Percentiles rank a stretch among this genome's conserved stretches.
Conservation (phyloP, 2,888 invertebrate genomes). For the Acronicta psi region DNA sequence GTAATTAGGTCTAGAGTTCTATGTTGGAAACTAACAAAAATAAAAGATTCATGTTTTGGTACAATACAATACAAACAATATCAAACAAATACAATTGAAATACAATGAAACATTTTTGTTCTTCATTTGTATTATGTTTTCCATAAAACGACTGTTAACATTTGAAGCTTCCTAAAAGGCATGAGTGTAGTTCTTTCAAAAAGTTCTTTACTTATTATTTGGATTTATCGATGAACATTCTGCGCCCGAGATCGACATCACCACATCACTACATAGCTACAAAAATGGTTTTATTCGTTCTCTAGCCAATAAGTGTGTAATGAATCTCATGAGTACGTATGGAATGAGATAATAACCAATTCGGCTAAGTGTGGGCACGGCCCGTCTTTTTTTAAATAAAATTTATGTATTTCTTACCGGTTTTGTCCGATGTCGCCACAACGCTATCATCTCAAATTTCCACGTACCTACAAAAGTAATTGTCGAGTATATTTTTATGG, state of each 20-base stretch:
- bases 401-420: constrained; percentile 84
- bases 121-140: too few species aligned
- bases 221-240: constrained; percentile 25
- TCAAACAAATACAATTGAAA: too few species aligned
- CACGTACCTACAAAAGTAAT: constrained; percentile 59
- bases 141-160: too few species aligned
- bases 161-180: too few species aligned
- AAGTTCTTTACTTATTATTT: too few species aligned
- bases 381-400: constrained; percentile 71
- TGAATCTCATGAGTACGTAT: constrained; percentile 85
- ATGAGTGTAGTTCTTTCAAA: too few species aligned
- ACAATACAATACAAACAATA: too few species aligned
- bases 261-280: constrained; percentile 71
- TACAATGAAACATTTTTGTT: too few species aligned
- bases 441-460: constrained; percentile 61
- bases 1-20: too few species aligned
- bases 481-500: constrained; percentile 56
- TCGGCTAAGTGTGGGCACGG: constrained; percentile 82
- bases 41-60: too few species aligned
- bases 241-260: constrained; percentile 34
- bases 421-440: constrained; percentile 80
- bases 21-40: too few species aligned
- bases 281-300: constrained; percentile 84
- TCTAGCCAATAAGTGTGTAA: constrained; percentile 86
- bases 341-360: constrained; percentile 83